phyloP scores from a whole-genome alignment of 2,888 invertebrate species.

The Rosalia funebris region DNA sequence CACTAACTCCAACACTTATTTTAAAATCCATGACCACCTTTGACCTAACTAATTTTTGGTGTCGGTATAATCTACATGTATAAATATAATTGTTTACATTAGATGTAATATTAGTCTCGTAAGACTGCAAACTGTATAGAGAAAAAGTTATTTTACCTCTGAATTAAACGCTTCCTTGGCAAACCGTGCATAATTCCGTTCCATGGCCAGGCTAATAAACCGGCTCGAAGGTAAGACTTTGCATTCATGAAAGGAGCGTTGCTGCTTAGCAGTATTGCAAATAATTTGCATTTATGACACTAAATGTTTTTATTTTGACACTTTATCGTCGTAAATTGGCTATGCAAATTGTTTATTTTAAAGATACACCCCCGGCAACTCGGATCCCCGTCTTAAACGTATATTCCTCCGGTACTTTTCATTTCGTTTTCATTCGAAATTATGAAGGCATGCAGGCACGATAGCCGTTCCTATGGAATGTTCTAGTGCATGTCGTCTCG shows the following conservation, averaged over 20 bases:
- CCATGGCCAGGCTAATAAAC: neutral
- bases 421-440: conserved; percentile 11
- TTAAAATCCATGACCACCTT: too few species aligned
- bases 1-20: too few species aligned
- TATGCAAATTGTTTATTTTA: conserved; percentile 40
- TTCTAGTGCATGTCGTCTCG: conserved; percentile 1
- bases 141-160: neutral
- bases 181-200: neutral
- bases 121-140: neutral
- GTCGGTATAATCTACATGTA: too few species aligned
- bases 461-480: neutral
- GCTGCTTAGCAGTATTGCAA: conserved; percentile 26
- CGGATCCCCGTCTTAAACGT: too few species aligned
- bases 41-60: too few species aligned
- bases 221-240: conserved; percentile 5
- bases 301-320: conserved; percentile 36
- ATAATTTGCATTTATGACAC: conserved; percentile 45
- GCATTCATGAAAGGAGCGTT: conserved; percentile 12
- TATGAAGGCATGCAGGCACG: conserved; percentile 13
- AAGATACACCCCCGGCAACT: conserved; percentile 3
- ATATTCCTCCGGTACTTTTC: too few species aligned
- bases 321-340: conserved; percentile 33
- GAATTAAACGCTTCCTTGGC: neutral
- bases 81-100: too few species aligned
- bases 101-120: neutral